Evolutionary conservation across 2,797 vertebrate species (phyloP).

Genomic region (Coccyzus lansbergi): DNA sequence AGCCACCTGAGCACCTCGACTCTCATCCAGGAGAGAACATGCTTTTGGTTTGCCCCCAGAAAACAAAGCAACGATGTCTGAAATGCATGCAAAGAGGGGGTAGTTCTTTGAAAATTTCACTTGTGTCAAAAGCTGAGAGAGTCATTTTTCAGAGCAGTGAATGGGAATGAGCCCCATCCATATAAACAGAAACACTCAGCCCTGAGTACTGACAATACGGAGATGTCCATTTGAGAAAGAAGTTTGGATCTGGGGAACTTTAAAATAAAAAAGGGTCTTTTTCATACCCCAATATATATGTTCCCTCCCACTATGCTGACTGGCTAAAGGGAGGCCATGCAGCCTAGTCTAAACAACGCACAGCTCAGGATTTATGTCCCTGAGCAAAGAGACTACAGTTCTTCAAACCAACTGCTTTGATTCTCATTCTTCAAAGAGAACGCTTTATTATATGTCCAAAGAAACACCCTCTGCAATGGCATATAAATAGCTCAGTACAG

Average conservation of each 20-base stretch:
- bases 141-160: neutral
- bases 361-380: neutral
- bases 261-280: neutral
- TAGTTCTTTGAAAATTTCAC: neutral
- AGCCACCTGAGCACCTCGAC: neutral
- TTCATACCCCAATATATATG: neutral
- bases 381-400: neutral
- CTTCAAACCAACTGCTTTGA: neutral
- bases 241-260: neutral
- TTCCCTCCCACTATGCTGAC: neutral
- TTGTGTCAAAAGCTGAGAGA: neutral
- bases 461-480: neutral
- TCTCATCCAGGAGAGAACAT: rapidly evolving
- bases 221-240: neutral
- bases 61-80: neutral
- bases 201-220: neutral
- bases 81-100: neutral
- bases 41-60: neutral
- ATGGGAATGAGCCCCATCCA: neutral
- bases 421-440: neutral
- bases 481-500: neutral
- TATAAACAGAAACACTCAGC: neutral
- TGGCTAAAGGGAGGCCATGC: neutral
- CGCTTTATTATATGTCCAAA: neutral
- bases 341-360: neutral